phyloP scores from a whole-genome alignment of 2,113 vertebrate genomes.

The Coregonus clupeaformis region DNA sequence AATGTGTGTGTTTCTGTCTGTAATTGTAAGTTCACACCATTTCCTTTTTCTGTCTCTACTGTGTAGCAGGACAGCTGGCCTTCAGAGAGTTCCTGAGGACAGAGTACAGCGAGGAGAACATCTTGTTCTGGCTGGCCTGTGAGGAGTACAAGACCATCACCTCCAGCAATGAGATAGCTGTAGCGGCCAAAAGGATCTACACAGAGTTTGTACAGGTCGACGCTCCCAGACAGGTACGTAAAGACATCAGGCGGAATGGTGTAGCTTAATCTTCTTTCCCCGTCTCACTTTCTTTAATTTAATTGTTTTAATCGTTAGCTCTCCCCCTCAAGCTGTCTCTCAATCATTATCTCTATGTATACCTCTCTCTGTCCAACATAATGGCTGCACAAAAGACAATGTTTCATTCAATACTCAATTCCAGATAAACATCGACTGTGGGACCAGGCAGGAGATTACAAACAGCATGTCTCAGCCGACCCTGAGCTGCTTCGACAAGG shows the following conservation, averaged over 20 bases:
- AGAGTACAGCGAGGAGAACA: conserved; percentile 88
- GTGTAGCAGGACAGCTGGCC: conserved; percentile 77
- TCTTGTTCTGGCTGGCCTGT: conserved; percentile 84
- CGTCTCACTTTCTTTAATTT: conserved; percentile 15
- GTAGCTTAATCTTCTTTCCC: not conserved
- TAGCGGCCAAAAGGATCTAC: conserved; percentile 78
- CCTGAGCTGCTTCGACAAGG: conserved; percentile 81
- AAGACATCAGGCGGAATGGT: not conserved
- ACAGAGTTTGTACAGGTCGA: conserved; percentile 81
- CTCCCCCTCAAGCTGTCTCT: not conserved
- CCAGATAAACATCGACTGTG: conserved; percentile 88
- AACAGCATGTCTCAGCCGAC: conserved; percentile 76
- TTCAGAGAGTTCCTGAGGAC: conserved; percentile 82
- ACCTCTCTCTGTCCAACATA: not conserved
- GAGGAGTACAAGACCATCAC: conserved; percentile 82
- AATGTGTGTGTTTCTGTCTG: conserved; percentile 3
- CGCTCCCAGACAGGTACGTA: conserved; percentile 81
- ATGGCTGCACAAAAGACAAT: not conserved
- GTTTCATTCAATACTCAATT: conserved; percentile 16
- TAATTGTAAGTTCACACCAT: not conserved
- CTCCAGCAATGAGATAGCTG: conserved; percentile 61
- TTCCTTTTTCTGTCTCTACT: conserved; percentile 20
- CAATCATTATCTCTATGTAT: not conserved
- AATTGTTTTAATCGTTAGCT: not conserved
- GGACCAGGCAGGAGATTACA: conserved; percentile 78